These are phyloP conservation scores for Athetis lepigone DNA, from an alignment of 2,888 invertebrate genomes.

Conservation along the genomic window DNA sequence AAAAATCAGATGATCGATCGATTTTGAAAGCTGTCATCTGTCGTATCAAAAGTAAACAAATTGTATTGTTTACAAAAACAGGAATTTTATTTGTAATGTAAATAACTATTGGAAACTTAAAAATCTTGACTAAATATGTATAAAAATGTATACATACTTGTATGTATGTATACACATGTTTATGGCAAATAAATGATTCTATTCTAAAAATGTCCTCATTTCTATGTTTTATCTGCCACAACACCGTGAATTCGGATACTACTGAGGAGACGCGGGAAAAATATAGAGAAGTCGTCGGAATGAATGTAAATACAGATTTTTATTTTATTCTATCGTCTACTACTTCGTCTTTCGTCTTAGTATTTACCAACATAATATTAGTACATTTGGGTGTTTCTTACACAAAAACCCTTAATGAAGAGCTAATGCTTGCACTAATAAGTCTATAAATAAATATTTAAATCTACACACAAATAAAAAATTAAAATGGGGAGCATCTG, in stretches of 20 bases:
- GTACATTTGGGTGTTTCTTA: too few species aligned
- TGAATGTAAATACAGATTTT: constrained; percentile 72
- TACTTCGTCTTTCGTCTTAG: too few species aligned
- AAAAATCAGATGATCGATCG: constrained; percentile 33
- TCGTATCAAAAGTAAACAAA: constrained; percentile 3
- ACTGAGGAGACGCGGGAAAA: constrained; percentile 82
- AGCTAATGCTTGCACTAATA: too few species aligned
- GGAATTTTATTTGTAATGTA: not conserved
- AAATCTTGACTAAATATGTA: not conserved
- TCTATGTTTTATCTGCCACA: constrained; percentile 84
- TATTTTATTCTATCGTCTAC: too few species aligned
- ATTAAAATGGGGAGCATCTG: too few species aligned
- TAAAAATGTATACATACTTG: too few species aligned
- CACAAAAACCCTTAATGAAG: too few species aligned
- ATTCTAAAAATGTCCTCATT: constrained; percentile 82
- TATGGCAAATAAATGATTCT: too few species aligned
- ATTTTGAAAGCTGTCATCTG: constrained; percentile 29
- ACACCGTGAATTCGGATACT: constrained; percentile 78
- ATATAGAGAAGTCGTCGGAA: constrained; percentile 83
- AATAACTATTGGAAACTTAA: not conserved
- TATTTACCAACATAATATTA: too few species aligned
- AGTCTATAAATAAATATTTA: too few species aligned
- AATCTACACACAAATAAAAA: too few species aligned
- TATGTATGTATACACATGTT: too few species aligned
- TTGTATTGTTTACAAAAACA: constrained; percentile 31